Evolutionary conservation across 2,797 vertebrate species (phyloP).

Genomic region (Girardinus metallicus): DNA sequence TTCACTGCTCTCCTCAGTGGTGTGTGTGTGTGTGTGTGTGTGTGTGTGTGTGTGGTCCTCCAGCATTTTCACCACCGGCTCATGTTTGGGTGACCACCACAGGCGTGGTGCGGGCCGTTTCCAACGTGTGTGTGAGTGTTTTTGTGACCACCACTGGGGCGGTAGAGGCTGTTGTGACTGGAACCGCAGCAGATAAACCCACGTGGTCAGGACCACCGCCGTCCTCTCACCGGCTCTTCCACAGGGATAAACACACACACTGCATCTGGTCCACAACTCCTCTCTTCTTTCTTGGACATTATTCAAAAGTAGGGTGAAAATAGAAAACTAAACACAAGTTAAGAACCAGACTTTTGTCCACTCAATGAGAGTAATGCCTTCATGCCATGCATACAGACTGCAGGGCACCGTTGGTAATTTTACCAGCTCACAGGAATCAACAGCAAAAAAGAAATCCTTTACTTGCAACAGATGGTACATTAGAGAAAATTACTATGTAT

Average conservation of each 20-base stretch:
- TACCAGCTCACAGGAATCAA: constrained; percentile 7
- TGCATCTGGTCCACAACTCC: not conserved
- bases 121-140: constrained; percentile 29
- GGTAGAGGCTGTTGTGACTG: constrained; percentile 63
- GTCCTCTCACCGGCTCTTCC: constrained; percentile 20
- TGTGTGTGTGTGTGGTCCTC: constrained; percentile 72
- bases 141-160: constrained; percentile 49
- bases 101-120: constrained; percentile 54
- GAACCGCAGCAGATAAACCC: constrained; percentile 56
- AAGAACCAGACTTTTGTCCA: not conserved
- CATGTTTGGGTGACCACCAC: constrained; percentile 71
- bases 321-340: not conserved
- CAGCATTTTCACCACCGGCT: constrained; percentile 61
- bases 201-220: constrained; percentile 44
- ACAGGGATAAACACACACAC: not conserved
- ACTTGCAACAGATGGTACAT: constrained; percentile 10
- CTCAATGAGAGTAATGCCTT: constrained; percentile 3
- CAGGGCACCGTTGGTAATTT: constrained; percentile 46
- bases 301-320: not conserved
- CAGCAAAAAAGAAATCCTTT: constrained; percentile 7
- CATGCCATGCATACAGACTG: constrained; percentile 33
- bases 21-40: constrained; percentile 6
- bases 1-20: constrained; percentile 24
- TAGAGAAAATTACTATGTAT: constrained; percentile 27
- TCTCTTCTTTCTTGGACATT: not conserved